Base-by-base conservation (phyloP, 2,797 vertebrate genomes). In the Pyrrhura leucotis region DNA sequence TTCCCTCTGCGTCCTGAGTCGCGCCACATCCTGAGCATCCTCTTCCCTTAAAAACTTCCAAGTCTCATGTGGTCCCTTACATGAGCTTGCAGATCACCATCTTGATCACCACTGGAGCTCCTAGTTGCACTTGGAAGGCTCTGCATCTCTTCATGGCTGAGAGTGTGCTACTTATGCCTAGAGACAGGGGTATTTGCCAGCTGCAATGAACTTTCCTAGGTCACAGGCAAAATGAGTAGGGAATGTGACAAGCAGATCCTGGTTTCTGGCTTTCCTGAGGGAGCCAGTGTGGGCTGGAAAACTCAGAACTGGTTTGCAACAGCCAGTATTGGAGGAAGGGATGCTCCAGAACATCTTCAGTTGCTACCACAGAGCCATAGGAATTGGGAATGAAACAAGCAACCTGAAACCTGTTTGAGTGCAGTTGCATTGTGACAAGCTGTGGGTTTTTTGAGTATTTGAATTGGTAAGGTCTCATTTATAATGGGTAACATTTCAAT, bases 1-100 rank as follows among this genome's bases (percentile, higher is more conserved):
- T 35, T 16, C 22, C 2, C 8, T 1, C 68, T 0, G 2, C 7
- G 7, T 21, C 23, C 31, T 1, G 4, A 10, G 6, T 2, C 0
- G 1, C 0, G 2, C 31, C 20, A 0, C 12, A 40, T 21, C 28
- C 31, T 20, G 45, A 1, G 1, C 15, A 15, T 53, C 29, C 33
- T 19, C 42, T 54, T 4, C 4, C 3, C 2, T 10, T 44, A 33
- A 37, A 33, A 58, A 7, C 4, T 31, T 13, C 17, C 9, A 28
- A 15, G 15, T 26, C 4, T 44, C 7, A 1, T 3, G 2, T 53
- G 14, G 31, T 40, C 7, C 23, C 25, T 66, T 68, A 11, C 3
- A 0, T 17, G 37, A 48, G 11, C 17, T 40, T 79, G 39, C 3
- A 4, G 9, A 6, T 67, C 37, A 5, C 17, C 6, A 1, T 31